Evolutionary conservation across 2,888 invertebrate species (phyloP), one percentile per base, ranked within the genome.

Genomic region (Gasteruption jaculator): DNA sequence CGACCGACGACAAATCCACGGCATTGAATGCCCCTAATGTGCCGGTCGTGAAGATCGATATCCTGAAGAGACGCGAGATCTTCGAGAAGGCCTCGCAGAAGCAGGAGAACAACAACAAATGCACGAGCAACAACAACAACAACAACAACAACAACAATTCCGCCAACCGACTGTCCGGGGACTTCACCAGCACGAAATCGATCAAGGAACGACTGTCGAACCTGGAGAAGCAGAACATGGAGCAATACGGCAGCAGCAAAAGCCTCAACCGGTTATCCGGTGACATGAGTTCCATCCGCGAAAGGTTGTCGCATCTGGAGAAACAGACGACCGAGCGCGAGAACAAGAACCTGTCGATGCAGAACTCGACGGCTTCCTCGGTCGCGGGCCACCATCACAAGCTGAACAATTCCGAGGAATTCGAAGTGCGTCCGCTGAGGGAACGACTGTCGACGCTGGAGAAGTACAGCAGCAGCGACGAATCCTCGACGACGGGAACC

Each of bases 51-150:
- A 90, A 88, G 75, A 85, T 89, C 16, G 83, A 89, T 65, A 84
- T 91, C 52, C 78, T 82, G 43, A 88, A 89, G 72, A 76, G 89
- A 54, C 82, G 88, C 56, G 88, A 88, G 68, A 79, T 91, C 45
- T 91, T 91, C 58, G 90, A 91, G 68, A 79, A 80, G 54, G 82
- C 82, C 55, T 67, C 71, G 37, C 64, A 67, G 26, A 68, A 65
- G 38, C 59, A 56, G 24, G 57, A 34, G 45, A 41, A 45, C 8
- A 56, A 54, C 6, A 50, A 43, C 32, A 41, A 46, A 16, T n/a
- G n/a, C n/a, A n/a, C n/a, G n/a, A 56, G 45, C 38, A 48, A 24
- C 39, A 46, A 51, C 15, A 39, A 38, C 46, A 46, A 53, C 49
- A 22, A 63, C 47, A 54, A 72, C 68, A 60, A 65, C 55, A 10